Conservation (phyloP, 2,888 invertebrate genomes). For the Nephrotoma flavescens region DNA sequence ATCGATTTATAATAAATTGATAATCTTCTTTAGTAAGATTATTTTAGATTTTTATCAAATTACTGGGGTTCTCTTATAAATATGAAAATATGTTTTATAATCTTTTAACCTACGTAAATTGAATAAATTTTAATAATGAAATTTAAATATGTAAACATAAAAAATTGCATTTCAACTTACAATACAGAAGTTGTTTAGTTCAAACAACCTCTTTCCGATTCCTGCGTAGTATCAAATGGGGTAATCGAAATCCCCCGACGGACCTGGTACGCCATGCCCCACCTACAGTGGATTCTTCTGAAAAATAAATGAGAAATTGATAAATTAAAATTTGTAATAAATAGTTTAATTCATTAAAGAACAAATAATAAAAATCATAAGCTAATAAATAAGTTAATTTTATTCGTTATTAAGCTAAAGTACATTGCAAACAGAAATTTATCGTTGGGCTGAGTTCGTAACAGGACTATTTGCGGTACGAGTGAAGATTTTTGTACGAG, state of each 20-base stretch:
- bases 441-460: too few relatives aligned
- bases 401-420: too few relatives aligned
- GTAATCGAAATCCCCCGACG: conserved; percentile 13
- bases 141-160: neutral
- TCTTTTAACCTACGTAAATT: neutral
- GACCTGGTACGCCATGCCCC: conserved; percentile 14
- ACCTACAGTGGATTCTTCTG: neutral
- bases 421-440: too few relatives aligned
- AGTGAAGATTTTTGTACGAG: too few relatives aligned
- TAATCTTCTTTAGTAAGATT: neutral
- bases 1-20: neutral
- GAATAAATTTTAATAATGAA: neutral
- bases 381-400: too few relatives aligned
- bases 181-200: conserved; percentile 3
- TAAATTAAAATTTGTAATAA: neutral
- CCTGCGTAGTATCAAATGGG: conserved; percentile 9
- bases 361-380: neutral
- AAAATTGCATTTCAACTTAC: neutral
- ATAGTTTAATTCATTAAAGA: neutral
- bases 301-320: neutral
- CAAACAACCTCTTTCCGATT: conserved; percentile 11
- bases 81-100: neutral
- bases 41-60: neutral
- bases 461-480: too few relatives aligned
- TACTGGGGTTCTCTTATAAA: neutral